phyloP scores from a whole-genome alignment of 2,113 vertebrate genomes.

The Oreochromis spilurus region DNA sequence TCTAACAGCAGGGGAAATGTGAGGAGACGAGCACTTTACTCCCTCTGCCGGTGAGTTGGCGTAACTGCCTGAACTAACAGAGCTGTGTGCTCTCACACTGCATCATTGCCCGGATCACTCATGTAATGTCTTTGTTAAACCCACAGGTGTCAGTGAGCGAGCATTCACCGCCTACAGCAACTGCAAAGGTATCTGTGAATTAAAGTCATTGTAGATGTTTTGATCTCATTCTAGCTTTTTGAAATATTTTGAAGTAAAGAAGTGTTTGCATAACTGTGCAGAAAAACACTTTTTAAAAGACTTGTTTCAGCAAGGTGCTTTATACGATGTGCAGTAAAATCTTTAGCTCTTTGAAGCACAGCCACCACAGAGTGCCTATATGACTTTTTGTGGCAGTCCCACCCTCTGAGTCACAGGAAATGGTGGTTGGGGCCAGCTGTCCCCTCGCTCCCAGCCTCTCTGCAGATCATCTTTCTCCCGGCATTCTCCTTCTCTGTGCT shows the following conservation, averaged over 20 bases:
- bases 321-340: not conserved
- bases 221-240: not conserved
- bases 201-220: not conserved
- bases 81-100: not conserved
- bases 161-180: constrained; percentile 28
- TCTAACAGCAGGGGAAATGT: constrained; percentile 58
- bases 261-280: not conserved
- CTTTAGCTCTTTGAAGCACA: not conserved
- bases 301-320: not conserved
- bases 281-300: not conserved
- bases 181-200: constrained; percentile 43
- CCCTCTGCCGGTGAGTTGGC: constrained; percentile 71
- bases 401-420: constrained; percentile 53
- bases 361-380: not conserved
- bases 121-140: constrained; percentile 59
- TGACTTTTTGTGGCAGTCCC: constrained; percentile 19
- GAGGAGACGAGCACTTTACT: constrained; percentile 52
- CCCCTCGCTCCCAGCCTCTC: constrained; percentile 50
- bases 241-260: not conserved
- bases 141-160: constrained; percentile 70
- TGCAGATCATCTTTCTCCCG: constrained; percentile 65
- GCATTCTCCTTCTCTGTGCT: constrained; percentile 29
- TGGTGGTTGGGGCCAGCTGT: constrained; percentile 67
- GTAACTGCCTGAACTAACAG: not conserved
- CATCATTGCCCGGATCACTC: constrained; percentile 5